Base-by-base conservation (phyloP, 1,140 invertebrate genomes). In the Dendrolimus punctatus region DNA sequence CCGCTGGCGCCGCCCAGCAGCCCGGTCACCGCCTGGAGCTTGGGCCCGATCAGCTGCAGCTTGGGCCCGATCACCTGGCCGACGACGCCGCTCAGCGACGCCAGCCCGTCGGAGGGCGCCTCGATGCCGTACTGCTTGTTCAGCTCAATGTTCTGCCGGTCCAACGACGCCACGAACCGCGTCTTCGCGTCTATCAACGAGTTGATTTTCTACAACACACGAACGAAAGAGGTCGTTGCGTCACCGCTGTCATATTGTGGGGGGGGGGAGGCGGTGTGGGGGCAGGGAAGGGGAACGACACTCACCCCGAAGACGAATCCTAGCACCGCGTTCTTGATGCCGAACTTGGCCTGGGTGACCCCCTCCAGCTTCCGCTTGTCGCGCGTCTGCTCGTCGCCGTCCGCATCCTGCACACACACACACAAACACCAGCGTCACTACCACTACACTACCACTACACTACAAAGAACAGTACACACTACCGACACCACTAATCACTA, bases 221-320 rank as follows among this genome's bases (percentile, higher is more conserved):
- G 39, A 10, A 38, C 42, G 42, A 38, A 37, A 7, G 7, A 7
- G 46, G 36, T 39, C 36, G 8, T 23, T 4, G 7, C 46, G 45
- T 36, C 5, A 9, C 8, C 6, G 45, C 7, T n/a, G n/a, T 4
- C n/a, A 7, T 10, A 46, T 6, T 6, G 5, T 7, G 6, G 36
- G 9, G 8, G 4, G 2, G 9, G 8, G 6, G 45, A 6, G 45
- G 5, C 36, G 46, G 36, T 8, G 10, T 36, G 46, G 38, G 8
- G 9, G 8, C 23, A 46, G 36, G 9, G 7, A n/a, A n/a, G 23
- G 45, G 7, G 46, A 8, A 38, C 6, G 8, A 56, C 86, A 91
- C 91, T 93, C 90, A 94, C 93, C 75, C 92, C 92, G 71, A 94
- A 94, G 0, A 94, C 92, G 78, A 94, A 93, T 73, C 92, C 93